Conservation (phyloP, 2,888 invertebrate species). For the Agonopterix heracliana region DNA sequence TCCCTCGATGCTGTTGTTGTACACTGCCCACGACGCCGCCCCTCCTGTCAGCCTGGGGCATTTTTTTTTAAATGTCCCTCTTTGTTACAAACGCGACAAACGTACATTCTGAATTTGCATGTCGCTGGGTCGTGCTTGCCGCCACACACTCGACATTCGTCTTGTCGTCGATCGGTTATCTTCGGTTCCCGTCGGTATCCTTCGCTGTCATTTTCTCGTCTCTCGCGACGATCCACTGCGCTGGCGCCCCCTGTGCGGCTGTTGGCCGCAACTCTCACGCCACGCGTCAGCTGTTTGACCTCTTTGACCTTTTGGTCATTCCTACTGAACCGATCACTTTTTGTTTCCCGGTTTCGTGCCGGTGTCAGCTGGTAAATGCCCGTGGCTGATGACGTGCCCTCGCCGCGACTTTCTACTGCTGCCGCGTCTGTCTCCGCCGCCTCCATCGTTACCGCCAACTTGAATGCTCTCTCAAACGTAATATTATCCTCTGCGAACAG, state of each 20-base stretch:
- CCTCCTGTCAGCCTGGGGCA: constrained; percentile 1
- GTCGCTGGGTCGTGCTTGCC: not conserved
- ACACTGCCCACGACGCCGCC: not conserved
- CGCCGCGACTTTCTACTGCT: constrained; percentile 1
- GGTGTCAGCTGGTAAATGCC: not conserved
- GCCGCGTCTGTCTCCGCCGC: constrained; percentile 15
- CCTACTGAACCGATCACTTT: not conserved
- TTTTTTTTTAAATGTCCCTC: constrained; percentile 5
- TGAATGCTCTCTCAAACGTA: constrained; percentile 6
- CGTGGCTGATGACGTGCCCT: not conserved
- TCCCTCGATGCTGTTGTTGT: not conserved
- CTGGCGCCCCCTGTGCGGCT: not conserved
- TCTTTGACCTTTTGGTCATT: not conserved
- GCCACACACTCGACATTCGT: constrained; percentile 8
- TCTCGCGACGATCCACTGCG: not conserved
- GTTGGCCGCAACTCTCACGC: not conserved
- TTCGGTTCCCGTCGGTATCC: not conserved
- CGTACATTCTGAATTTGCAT: constrained; percentile 8
- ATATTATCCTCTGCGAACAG: constrained; percentile 16
- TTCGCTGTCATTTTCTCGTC: not conserved
- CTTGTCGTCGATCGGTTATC: not conserved
- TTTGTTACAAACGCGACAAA: constrained; percentile 8
- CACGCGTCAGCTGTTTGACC: not conserved
- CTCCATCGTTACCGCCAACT: constrained; percentile 12
- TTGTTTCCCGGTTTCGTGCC: not conserved